Conservation (phyloP, 2,113 vertebrate species). For the Tinamus guttatus region DNA sequence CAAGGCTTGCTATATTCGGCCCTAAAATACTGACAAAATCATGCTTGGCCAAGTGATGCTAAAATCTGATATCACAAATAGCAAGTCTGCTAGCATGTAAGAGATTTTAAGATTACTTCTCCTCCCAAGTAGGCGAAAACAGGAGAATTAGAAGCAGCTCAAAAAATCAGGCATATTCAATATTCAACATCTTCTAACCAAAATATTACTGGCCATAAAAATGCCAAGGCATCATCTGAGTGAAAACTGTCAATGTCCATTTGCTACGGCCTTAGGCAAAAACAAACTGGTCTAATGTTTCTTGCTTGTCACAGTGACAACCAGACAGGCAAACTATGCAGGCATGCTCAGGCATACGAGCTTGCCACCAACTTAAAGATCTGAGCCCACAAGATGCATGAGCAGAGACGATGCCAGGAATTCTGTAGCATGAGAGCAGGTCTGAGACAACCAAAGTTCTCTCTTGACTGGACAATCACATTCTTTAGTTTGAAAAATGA, state of each 20-base stretch:
- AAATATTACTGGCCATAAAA: neutral
- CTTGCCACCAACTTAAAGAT: neutral
- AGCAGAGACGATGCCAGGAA: neutral
- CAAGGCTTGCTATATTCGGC: neutral
- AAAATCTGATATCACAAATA: neutral
- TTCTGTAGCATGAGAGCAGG: neutral
- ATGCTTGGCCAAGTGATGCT: neutral
- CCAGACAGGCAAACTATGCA: neutral
- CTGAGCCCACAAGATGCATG: neutral
- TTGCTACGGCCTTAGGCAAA: neutral
- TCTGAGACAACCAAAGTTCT: neutral
- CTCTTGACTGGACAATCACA: neutral
- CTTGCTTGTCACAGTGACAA: neutral
- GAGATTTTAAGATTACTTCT: neutral
- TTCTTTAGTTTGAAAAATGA: neutral
- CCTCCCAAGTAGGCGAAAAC: neutral
- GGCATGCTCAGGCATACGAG: accelerated
- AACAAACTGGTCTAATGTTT: neutral
- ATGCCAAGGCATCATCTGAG: neutral
- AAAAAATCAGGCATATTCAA: neutral
- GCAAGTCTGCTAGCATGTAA: neutral
- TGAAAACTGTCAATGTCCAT: neutral
- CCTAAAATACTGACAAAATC: neutral
- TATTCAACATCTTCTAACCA: neutral
- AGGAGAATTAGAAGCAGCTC: neutral